Base-by-base conservation (phyloP, 2,113 vertebrate genomes). In the Chinchilla lanigera region DNA sequence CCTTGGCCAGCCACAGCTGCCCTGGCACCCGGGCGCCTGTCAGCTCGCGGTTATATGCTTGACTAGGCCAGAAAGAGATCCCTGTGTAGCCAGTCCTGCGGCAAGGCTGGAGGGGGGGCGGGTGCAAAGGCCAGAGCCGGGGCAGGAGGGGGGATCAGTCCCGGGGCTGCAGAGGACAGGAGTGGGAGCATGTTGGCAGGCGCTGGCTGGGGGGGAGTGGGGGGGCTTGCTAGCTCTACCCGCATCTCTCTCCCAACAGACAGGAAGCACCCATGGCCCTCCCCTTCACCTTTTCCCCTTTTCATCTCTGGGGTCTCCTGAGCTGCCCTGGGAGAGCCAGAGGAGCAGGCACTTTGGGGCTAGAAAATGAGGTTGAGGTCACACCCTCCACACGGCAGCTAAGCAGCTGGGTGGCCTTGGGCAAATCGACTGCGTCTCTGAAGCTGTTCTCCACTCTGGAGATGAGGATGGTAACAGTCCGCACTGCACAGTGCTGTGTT, bases 51-150 rank as follows among this genome's bases (percentile, higher is more conserved):
- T 98, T 96, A 77, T 41, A 97, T 92, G 98, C 97, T 96, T 97
- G 96, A 97, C 94, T 97, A 94, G 90, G 61, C 97, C 92, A 96
- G 85, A 98, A 98, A 98, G 96, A 75, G 96, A 97, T 96, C 89
- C 81, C 96, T 85, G 87, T 35, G 77, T 24, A 96, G 82, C 77
- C 97, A 92, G 93, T 86, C 87, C 84, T 26, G 91, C n/a, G 84
- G 93, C 95, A 87, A 96, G 52, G 87, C 85, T 83, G 89, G 93
- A 89, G 91, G 77, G 89, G 93, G 92, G 91, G 77, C 86, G 94
- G 86, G 86, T 97, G 77, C 93, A 89, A 86, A 82, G 89, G 30
- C 89, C 26, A n/a, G 89, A 92, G 85, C 60, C 38, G 83, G 87
- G 47, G 33, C 56, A 14, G 6, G 65, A 3, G 14, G 33, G 65